A percentile compares a stretch with the other conserved stretches of the same genome.
phyloP scores from a whole-genome alignment of 2,797 vertebrate species.

The Onychomys arenicola region DNA sequence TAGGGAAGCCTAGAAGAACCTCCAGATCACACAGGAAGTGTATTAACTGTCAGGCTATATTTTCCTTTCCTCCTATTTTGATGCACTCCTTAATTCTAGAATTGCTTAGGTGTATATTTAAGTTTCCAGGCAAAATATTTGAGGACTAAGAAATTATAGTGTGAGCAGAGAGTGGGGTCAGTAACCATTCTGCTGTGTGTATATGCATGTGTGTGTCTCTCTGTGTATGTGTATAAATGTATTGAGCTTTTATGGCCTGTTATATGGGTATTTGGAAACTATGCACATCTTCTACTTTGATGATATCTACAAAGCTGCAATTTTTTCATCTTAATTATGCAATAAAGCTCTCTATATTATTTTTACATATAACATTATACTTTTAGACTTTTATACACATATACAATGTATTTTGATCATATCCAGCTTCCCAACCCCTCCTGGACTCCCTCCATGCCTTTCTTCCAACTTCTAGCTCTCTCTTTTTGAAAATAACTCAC shows the following conservation, averaged over 20 bases:
- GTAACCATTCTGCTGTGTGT: too few relatives aligned
- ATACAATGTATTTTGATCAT: background rate
- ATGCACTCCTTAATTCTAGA: conserved; percentile 1
- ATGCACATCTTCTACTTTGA: background rate
- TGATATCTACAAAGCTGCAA: background rate
- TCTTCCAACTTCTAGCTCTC: background rate
- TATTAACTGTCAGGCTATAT: background rate
- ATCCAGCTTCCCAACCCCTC: background rate
- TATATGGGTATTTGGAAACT: background rate
- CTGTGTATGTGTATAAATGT: background rate
- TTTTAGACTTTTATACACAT: background rate
- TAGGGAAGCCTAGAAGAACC: background rate
- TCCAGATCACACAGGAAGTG: background rate
- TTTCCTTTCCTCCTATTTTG: background rate
- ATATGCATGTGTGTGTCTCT: background rate
- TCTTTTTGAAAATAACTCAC: background rate
- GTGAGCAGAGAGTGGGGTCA: too few relatives aligned
- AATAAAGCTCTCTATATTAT: background rate
- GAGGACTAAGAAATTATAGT: too few relatives aligned
- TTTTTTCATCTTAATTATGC: background rate
- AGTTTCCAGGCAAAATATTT: too few relatives aligned
- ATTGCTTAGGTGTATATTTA: background rate
- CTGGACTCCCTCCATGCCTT: background rate
- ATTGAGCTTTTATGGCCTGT: background rate
- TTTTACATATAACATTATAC: background rate